Evolutionary conservation across 2,888 invertebrate genomes (phyloP).

Genomic region (Drosophila cracens): DNA sequence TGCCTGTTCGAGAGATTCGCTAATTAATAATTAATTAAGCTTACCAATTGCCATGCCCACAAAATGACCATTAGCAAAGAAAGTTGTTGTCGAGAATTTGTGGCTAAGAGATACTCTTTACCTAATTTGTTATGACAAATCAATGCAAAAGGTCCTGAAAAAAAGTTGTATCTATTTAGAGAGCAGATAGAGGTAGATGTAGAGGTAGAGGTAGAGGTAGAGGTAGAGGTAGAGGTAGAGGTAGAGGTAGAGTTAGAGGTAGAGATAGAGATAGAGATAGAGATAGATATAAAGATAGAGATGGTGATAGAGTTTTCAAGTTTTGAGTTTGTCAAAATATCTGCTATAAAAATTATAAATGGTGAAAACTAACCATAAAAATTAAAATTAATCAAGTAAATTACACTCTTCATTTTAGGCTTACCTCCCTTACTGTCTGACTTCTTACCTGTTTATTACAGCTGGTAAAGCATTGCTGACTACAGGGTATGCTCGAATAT

Average conservation of each 20-base stretch:
- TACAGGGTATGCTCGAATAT: constrained; percentile 4
- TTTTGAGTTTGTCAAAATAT: background rate
- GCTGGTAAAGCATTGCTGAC: background rate
- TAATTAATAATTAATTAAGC: constrained; percentile 80
- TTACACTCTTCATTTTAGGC: background rate
- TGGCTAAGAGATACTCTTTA: constrained; percentile 7
- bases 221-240: too few relatives aligned
- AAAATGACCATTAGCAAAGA: constrained; percentile 13
- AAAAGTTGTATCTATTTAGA: background rate
- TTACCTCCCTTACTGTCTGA: background rate
- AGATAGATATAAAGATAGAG: too few relatives aligned
- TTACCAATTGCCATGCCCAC: constrained; percentile 59
- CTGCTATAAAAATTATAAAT: background rate
- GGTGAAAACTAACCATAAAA: fast-evolving
- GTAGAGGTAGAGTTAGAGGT: fast-evolving
- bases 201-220: too few relatives aligned
- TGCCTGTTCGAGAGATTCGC: constrained; percentile 61
- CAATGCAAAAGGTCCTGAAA: background rate
- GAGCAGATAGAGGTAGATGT: too few relatives aligned
- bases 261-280: too few relatives aligned
- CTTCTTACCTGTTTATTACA: background rate
- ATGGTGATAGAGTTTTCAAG: too few relatives aligned
- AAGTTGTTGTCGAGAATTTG: background rate
- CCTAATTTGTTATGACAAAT: background rate
- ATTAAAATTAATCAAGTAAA: background rate